Conservation (phyloP, 2,888 invertebrate species). For the Eupithecia dodoneata region DNA sequence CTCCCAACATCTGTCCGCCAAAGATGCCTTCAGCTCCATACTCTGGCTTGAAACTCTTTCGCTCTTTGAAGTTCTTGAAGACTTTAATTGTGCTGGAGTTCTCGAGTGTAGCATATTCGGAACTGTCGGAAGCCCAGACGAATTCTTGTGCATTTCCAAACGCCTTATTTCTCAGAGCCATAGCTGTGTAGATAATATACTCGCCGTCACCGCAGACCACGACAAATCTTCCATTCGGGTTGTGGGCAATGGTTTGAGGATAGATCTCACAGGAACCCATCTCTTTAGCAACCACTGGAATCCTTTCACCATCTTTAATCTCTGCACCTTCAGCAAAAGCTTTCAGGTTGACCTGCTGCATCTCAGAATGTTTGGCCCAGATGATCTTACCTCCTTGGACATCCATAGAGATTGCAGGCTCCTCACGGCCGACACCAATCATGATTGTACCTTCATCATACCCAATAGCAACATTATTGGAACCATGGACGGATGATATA, state of each 20-base stretch:
- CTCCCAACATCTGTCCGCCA: conserved; percentile 95
- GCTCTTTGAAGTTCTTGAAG: conserved; percentile 99
- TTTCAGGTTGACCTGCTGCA: conserved; percentile 98
- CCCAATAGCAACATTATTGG: conserved; percentile 98
- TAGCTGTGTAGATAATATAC: conserved; percentile 99
- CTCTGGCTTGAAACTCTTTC: conserved; percentile 97
- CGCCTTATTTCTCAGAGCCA: conserved; percentile 99
- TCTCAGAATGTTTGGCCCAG: conserved; percentile 99
- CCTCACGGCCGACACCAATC: conserved; percentile 98
- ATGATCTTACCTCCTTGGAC: conserved; percentile 99
- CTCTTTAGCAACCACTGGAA: conserved; percentile 98
- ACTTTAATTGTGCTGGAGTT: conserved; percentile 95
- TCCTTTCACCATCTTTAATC: conserved; percentile 95
- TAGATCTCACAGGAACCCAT: conserved; percentile 99
- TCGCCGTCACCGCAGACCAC: conserved; percentile 99
- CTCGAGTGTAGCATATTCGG: conserved; percentile 95
- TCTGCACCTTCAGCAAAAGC: conserved; percentile 90
- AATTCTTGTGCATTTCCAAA: conserved; percentile 99
- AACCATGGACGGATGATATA: conserved; percentile 95
- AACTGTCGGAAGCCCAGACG: conserved; percentile 99
- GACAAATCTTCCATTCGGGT: conserved; percentile 96
- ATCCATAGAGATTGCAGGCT: conserved; percentile 99
- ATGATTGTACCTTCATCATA: conserved; percentile 98
- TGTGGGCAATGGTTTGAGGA: conserved; percentile 99
- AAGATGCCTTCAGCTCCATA: conserved; percentile 98